phyloP scores from a whole-genome alignment of 2,888 invertebrate species.

The Sesia apiformis region DNA sequence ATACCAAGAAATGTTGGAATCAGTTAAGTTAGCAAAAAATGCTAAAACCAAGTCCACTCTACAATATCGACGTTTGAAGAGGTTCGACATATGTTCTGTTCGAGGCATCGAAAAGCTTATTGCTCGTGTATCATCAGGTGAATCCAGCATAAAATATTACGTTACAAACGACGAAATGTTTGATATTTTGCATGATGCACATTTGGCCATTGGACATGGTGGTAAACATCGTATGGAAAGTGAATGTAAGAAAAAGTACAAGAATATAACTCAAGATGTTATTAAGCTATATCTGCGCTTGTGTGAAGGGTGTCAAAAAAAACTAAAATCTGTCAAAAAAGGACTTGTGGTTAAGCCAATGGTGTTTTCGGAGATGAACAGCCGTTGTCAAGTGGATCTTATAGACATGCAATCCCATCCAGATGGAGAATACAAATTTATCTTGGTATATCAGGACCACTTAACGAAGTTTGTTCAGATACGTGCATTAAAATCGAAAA shows the following conservation, averaged over 20 bases:
- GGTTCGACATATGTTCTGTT: neutral
- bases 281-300: constrained; percentile 18
- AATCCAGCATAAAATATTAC: constrained; percentile 4
- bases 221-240: constrained; percentile 16
- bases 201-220: constrained; percentile 11
- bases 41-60: neutral
- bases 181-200: constrained; percentile 19
- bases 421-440: constrained; percentile 18
- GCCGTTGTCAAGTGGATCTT: constrained; percentile 25
- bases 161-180: constrained; percentile 14
- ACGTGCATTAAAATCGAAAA: constrained; percentile 19
- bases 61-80: neutral
- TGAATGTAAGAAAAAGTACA: constrained; percentile 15
- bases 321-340: constrained; percentile 12
- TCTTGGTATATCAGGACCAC: constrained; percentile 15
- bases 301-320: constrained; percentile 18
- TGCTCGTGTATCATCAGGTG: neutral
- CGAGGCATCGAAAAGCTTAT: neutral
- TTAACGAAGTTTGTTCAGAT: constrained; percentile 27
- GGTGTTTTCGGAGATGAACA: constrained; percentile 12
- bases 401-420: constrained; percentile 24
- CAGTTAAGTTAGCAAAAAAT: neutral
- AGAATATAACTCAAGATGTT: constrained; percentile 14
- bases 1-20: too few relatives aligned
- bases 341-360: constrained; percentile 14